These are phyloP conservation scores for Myrmecobius fasciatus DNA, from an alignment of 2,113 vertebrate genomes.

Conservation along the genomic window DNA sequence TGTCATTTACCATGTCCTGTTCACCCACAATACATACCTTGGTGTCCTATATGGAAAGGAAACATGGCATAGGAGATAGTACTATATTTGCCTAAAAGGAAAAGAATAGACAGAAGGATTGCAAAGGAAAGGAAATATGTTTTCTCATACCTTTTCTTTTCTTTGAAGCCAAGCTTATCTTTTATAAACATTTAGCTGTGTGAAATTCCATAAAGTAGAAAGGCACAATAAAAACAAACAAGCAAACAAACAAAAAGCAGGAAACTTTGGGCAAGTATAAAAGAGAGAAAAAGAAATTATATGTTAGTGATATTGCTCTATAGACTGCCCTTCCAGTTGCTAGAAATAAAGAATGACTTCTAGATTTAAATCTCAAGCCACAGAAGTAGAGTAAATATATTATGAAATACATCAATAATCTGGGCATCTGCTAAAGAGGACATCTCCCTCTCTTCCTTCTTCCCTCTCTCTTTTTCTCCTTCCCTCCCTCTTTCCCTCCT, in stretches of 20 bases:
- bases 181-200: background rate
- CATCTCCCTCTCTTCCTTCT: no score
- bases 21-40: no score
- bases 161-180: background rate
- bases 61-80: background rate
- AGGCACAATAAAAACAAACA: background rate
- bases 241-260: no score
- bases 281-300: background rate
- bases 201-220: background rate
- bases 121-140: background rate
- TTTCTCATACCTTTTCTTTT: background rate
- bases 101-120: background rate
- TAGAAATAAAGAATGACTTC: background rate
- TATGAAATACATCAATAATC: background rate
- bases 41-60: no score
- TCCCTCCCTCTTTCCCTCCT: no score
- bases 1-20: background rate
- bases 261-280: background rate
- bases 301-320: background rate
- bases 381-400: background rate
- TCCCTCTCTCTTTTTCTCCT: background rate
- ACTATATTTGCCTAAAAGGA: background rate
- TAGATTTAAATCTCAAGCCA: background rate
- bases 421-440: background rate
- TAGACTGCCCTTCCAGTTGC: background rate